Evolutionary conservation across 2,113 vertebrate species (phyloP).

Genomic region (Xyliphius kryptos): DNA sequence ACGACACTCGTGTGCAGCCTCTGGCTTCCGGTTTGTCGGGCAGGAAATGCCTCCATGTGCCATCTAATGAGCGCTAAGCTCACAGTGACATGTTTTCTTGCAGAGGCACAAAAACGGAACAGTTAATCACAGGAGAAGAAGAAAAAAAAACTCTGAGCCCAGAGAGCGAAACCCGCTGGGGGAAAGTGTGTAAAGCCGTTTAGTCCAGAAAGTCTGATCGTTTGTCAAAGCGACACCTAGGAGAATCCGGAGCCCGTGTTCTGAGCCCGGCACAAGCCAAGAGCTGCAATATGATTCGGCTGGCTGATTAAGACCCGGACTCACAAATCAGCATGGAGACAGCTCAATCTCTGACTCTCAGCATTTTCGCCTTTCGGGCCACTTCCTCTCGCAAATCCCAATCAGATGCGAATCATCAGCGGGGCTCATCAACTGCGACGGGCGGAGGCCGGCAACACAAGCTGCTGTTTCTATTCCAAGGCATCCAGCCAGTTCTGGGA

Average conservation of each 20-base stretch:
- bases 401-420: slow-evolving; percentile 42
- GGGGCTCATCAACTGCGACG: slow-evolving; percentile 36
- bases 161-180: slow-evolving; percentile 4
- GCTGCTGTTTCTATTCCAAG: slow-evolving; percentile 7
- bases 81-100: slow-evolving; percentile 14
- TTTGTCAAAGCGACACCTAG: slow-evolving; percentile 36
- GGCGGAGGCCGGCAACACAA: slow-evolving; percentile 21
- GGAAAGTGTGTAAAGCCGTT: slow-evolving; percentile 15
- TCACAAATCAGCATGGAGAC: slow-evolving; percentile 44
- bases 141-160: neutral
- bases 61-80: slow-evolving; percentile 16
- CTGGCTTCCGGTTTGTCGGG: neutral
- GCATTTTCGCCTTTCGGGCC: slow-evolving; percentile 18
- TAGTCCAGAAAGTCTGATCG: slow-evolving; percentile 28
- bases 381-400: slow-evolving; percentile 26
- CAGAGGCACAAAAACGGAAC: neutral
- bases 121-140: neutral
- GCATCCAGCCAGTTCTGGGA: slow-evolving; percentile 3
- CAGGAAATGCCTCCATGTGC: slow-evolving; percentile 3
- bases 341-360: slow-evolving; percentile 38
- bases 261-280: slow-evolving; percentile 4
- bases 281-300: slow-evolving; percentile 30
- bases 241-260: slow-evolving; percentile 24
- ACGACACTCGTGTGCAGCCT: neutral
- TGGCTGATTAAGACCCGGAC: slow-evolving; percentile 44